These are phyloP conservation scores for Diaprepes abbreviatus DNA, from an alignment of 2,888 invertebrate genomes.

Conservation along the genomic window DNA sequence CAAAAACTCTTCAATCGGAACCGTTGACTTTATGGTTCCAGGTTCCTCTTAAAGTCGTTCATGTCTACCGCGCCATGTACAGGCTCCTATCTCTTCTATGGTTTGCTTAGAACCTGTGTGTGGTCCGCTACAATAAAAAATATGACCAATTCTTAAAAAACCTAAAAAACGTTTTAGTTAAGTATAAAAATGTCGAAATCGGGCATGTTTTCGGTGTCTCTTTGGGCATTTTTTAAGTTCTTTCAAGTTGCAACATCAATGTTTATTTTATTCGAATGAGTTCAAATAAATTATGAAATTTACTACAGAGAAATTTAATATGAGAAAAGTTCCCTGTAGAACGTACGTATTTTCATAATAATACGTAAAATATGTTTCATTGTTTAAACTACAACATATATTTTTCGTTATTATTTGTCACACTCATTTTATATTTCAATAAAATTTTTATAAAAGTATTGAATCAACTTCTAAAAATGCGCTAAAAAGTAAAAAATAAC, in stretches of 20 bases:
- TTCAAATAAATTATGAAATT: background rate
- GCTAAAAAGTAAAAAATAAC: too few relatives aligned
- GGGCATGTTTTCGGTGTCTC: background rate
- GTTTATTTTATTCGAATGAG: background rate
- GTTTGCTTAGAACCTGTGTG: conserved; percentile 42
- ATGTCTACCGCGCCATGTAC: conserved; percentile 38
- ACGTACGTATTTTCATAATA: too few relatives aligned
- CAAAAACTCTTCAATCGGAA: conserved; percentile 32
- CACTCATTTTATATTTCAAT: too few relatives aligned
- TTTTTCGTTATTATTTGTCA: too few relatives aligned
- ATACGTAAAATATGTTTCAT: too few relatives aligned
- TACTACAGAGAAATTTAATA: background rate
- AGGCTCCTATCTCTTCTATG: conserved; percentile 41
- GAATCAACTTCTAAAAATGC: too few relatives aligned
- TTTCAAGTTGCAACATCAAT: conserved; percentile 5
- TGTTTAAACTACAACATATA: too few relatives aligned
- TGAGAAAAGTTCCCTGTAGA: too few relatives aligned
- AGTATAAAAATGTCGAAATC: conserved; percentile 28
- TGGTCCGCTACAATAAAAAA: conserved; percentile 33
- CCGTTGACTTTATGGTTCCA: conserved; percentile 43
- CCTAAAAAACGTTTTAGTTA: conserved; percentile 28
- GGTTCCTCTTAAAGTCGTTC: conserved; percentile 43
- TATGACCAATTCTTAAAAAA: conserved; percentile 38
- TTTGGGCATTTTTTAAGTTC: background rate
- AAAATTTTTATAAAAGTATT: too few relatives aligned